Evolutionary conservation across 1,140 invertebrate species (phyloP), one percentile per base, ranked within the genome.

Genomic region (Hypothenemus hampei): DNA sequence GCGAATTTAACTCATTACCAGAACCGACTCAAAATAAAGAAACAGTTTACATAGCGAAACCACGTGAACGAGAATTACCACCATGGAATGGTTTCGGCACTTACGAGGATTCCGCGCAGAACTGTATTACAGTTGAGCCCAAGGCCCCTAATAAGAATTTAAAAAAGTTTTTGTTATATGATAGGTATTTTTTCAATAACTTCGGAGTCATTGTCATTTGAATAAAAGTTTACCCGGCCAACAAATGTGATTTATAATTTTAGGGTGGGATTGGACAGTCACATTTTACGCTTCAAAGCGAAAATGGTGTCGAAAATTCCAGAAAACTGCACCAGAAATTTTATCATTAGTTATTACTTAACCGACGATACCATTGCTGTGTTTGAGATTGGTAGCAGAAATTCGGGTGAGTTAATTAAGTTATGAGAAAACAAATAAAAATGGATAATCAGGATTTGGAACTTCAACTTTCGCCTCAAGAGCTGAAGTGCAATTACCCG

Each of bases 31-130:
- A 69, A 23, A 60, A 65, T 3, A 61, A 68, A 1, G 66, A 74
- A n/a, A 73, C 68, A 4, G 61, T 75, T 3, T 57, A 49, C 64
- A 72, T 41, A 53, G 67, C 23, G 6, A 69, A 64, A 20, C 57
- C 67, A 3, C 62, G 63, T 16, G 73, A 81, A 36, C 75, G 76
- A 21, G 71, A 83, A 40, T 66, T 89, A 22, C 90, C 92, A 8
- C 90, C 91, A 1, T 93, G 91, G 77, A 93, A 93, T 66, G 91
- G 91, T 4, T 91, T 83, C 72, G 92, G 92, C 4, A 82, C 81
- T 1, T 84, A 89, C 58, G 89, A 92, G 60, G 91, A 95, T 72
- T 93, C 90, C 0, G 81, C 91, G 18, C 84, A 85, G 54, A 92
- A 91, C 66, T 93, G 89, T 68, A 75, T 84, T 3, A 81, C 80